phyloP scores from a whole-genome alignment of 2,888 invertebrate species.

The Hedya salicella region DNA sequence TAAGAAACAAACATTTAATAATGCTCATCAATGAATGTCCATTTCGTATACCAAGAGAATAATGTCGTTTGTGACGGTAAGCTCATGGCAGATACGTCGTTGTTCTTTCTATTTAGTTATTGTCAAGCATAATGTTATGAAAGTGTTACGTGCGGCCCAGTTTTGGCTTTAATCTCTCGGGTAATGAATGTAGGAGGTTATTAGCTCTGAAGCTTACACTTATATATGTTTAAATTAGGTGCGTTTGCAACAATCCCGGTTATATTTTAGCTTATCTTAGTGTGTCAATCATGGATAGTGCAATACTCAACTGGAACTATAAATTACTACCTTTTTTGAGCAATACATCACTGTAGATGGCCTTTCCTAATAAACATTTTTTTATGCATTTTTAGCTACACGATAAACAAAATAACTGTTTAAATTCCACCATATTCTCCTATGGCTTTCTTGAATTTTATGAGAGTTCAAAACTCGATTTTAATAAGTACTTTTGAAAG shows the following conservation, averaged over 20 bases:
- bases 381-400: too few relatives aligned
- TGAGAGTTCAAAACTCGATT: too few relatives aligned
- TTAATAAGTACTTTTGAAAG: too few relatives aligned
- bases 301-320: too few relatives aligned
- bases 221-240: conserved; percentile 4
- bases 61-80: neutral
- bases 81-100: neutral
- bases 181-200: conserved; percentile 15
- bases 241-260: neutral
- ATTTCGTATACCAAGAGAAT: neutral
- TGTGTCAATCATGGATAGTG: too few relatives aligned
- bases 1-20: neutral
- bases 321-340: too few relatives aligned
- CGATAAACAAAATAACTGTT: too few relatives aligned
- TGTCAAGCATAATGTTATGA: conserved; percentile 32
- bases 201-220: neutral
- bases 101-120: conserved; percentile 16
- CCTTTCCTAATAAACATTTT: too few relatives aligned
- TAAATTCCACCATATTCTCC: too few relatives aligned
- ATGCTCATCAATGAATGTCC: neutral
- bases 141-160: conserved; percentile 35
- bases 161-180: conserved; percentile 27
- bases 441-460: too few relatives aligned
- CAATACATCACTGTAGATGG: too few relatives aligned
- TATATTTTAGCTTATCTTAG: too few relatives aligned